Conservation (phyloP, 2,888 invertebrate species). For the Metopia argyrocephala region DNA sequence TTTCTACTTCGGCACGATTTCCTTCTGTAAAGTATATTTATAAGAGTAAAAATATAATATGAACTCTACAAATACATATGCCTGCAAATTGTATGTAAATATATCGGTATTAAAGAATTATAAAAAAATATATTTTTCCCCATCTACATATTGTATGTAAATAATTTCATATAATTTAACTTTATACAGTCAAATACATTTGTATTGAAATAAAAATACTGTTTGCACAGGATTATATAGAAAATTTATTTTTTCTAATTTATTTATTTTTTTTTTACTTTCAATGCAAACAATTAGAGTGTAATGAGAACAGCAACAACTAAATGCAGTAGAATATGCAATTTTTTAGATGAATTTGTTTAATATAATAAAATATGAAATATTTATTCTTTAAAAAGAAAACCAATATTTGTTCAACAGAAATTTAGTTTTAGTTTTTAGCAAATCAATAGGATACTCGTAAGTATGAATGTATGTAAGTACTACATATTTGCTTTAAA, state of each 20-base stretch:
- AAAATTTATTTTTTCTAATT: neutral
- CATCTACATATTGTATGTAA: neutral
- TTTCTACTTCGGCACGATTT: conserved; percentile 62
- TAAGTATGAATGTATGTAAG: conserved; percentile 23
- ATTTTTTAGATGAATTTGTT: conserved; percentile 14
- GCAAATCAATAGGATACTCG: neutral
- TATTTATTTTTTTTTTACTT: neutral
- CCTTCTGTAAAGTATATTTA: conserved; percentile 46
- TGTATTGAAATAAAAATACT: too few relatives aligned
- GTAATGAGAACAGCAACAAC: neutral
- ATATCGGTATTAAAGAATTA: neutral
- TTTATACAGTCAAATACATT: too few relatives aligned
- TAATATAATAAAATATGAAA: conserved; percentile 8
- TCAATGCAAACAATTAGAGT: conserved; percentile 44
- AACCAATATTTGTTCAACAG: neutral
- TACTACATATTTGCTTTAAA: too few relatives aligned
- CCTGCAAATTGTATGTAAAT: neutral
- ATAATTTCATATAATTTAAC: neutral
- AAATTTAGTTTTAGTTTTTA: neutral
- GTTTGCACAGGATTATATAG: too few relatives aligned
- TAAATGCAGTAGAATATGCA: conserved; percentile 38
- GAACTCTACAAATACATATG: neutral
- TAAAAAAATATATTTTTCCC: neutral
- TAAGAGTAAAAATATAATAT: neutral
- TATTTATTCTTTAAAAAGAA: too few relatives aligned